Conservation (phyloP, 2,113 vertebrate species). For the Heterotilapia buettikoferi region DNA sequence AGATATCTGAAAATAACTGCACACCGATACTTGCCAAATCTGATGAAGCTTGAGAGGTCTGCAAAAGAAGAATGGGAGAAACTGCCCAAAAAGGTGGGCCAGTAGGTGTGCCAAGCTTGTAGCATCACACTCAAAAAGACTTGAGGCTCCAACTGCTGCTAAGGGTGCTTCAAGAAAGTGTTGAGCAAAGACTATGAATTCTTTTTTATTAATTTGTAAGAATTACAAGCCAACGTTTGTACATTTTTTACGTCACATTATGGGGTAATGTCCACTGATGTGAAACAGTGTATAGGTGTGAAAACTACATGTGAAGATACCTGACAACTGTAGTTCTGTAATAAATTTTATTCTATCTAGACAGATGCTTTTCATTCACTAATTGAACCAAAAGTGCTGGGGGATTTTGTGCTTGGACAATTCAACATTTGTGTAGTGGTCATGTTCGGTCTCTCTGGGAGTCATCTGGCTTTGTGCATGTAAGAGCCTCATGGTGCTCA, state of each 20-base stretch:
- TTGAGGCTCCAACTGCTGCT: neutral
- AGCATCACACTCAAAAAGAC: neutral
- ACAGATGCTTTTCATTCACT: neutral
- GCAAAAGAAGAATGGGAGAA: neutral
- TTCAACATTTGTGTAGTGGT: neutral
- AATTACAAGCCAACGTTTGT: neutral
- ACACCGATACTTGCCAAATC: neutral
- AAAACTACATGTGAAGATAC: neutral
- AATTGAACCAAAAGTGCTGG: neutral
- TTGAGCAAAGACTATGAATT: neutral
- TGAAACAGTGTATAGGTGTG: neutral
- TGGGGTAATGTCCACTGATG: rapidly evolving
- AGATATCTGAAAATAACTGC: neutral
- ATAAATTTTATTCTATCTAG: neutral
- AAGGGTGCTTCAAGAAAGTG: neutral
- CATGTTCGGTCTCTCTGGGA: neutral
- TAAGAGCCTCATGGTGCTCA: conserved; percentile 44
- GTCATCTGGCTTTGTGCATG: neutral
- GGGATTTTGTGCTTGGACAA: neutral
- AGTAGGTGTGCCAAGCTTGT: neutral
- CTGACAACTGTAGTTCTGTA: neutral
- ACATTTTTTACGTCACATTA: rapidly evolving
- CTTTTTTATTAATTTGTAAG: neutral
- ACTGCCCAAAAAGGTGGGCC: neutral
- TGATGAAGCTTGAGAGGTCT: neutral